Evolutionary conservation across 2,888 invertebrate species (phyloP), one percentile per base, ranked within the genome.

Genomic region (Malacosoma neustria): DNA sequence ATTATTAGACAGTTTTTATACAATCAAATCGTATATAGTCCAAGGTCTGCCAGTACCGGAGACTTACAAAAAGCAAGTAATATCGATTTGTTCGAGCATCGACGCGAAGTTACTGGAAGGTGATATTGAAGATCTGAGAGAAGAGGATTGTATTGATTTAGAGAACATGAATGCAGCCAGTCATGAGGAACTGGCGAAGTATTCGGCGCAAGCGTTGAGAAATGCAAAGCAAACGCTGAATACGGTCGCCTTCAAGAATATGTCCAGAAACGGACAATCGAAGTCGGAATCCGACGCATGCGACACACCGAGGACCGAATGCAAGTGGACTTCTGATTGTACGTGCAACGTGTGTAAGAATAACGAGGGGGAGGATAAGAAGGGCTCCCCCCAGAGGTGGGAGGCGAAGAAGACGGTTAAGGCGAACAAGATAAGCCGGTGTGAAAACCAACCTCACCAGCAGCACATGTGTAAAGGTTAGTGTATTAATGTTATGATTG

Each of bases 381-480:
- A 59, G 37, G 57, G 55, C 22, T 56, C 57, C 0, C 45, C 46
- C 2, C 53, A 57, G 32, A 38, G 35, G 0, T 61, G 60, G 12
- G 63, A 68, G 34, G 56, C 66, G 13, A 51, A 45, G 0, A 55
- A 41, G 13, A 72, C 71, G 35, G 61, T 49, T 13, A 56, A 57
- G 12, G 72, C 73, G 40, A 66, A 59, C 1, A 58, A 58, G 15
- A 61, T 69, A 0, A 82, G 82, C 42, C 52, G 61, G 0, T 84
- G 84, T 6, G 84, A 82, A 55, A 80, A 72, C n/a, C 57, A 64
- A 0, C 57, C 57, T 3, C 82, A 84, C 45, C 82, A 79, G 22
- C 82, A 80, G 34, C 85, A 86, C 43, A 71, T 84, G 1, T 86
- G 85, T 55, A 84, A 81, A 67, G 81, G 85, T 85, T 3, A 45